Conservation (phyloP, 1,140 invertebrate species). For the Drosophila nasuta region DNA sequence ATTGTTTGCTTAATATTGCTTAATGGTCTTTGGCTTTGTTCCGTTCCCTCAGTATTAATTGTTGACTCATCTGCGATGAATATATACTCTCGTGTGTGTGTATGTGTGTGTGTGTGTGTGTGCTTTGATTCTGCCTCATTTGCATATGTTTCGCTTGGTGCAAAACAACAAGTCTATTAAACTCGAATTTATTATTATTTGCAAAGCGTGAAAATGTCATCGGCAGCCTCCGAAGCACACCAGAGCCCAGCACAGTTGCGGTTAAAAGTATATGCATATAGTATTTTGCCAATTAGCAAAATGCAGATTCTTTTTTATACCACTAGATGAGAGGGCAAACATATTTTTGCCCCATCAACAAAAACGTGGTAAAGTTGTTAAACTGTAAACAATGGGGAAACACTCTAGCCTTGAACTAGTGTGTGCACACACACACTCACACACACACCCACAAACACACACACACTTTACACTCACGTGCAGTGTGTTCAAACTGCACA, state of each 20-base stretch:
- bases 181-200: constrained; percentile 65
- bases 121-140: constrained; percentile 35
- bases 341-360: constrained; percentile 5
- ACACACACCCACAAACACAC: background rate
- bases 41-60: background rate
- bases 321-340: background rate
- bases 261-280: constrained; percentile 2
- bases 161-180: constrained; percentile 61
- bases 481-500: constrained; percentile 4
- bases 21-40: background rate
- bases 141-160: constrained; percentile 45
- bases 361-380: background rate
- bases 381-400: background rate
- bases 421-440: background rate
- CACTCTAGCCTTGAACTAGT: constrained; percentile 8
- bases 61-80: constrained; percentile 35
- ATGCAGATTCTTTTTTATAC: constrained; percentile 2
- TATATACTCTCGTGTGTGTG: constrained; percentile 8
- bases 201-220: constrained; percentile 48
- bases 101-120: background rate
- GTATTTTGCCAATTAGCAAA: constrained; percentile 10
- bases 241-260: background rate
- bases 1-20: constrained; percentile 33
- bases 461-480: background rate
- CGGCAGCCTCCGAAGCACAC: background rate